These are phyloP conservation scores for Chaetodon trifascialis DNA, from an alignment of 2,113 vertebrate genomes.

Conservation along the genomic window DNA sequence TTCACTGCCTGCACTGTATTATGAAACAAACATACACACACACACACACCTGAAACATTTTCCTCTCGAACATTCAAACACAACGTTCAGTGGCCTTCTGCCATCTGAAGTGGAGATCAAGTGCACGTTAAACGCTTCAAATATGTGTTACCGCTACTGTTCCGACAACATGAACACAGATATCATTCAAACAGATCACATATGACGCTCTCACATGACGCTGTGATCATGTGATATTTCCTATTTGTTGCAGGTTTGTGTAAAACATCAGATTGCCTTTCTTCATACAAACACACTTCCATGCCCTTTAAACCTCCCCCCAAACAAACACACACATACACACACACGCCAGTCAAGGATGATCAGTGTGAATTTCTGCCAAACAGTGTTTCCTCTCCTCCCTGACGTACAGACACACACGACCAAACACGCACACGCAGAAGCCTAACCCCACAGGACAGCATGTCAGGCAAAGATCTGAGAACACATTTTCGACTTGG, in stretches of 20 bases:
- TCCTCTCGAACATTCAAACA: slow-evolving; percentile 15
- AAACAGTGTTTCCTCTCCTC: slow-evolving; percentile 57
- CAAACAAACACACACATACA: slow-evolving; percentile 19
- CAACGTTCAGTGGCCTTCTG: neutral
- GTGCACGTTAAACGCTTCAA: neutral
- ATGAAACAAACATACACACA: slow-evolving; percentile 48
- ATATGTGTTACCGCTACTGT: neutral
- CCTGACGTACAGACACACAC: slow-evolving; percentile 42
- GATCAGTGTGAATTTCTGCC: slow-evolving; percentile 72
- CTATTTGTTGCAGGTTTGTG: slow-evolving; percentile 11
- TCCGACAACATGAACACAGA: neutral
- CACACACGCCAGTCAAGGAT: slow-evolving; percentile 55
- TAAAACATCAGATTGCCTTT: slow-evolving; percentile 43
- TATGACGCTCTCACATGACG: slow-evolving; percentile 1
- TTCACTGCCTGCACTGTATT: slow-evolving; percentile 49
- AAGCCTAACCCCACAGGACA: slow-evolving; percentile 73
- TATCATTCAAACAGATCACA: slow-evolving; percentile 10
- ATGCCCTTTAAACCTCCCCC: slow-evolving; percentile 38
- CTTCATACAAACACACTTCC: slow-evolving; percentile 38
- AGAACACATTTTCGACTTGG: slow-evolving; percentile 84
- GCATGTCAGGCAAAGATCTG: slow-evolving; percentile 82
- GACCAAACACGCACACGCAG: slow-evolving; percentile 37
- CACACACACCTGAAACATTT: slow-evolving; percentile 18
- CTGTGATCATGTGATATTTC: slow-evolving; percentile 25
- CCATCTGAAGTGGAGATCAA: neutral